Evolutionary conservation across 2,888 invertebrate species (phyloP).

Genomic region (Tetragonisca angustula): DNA sequence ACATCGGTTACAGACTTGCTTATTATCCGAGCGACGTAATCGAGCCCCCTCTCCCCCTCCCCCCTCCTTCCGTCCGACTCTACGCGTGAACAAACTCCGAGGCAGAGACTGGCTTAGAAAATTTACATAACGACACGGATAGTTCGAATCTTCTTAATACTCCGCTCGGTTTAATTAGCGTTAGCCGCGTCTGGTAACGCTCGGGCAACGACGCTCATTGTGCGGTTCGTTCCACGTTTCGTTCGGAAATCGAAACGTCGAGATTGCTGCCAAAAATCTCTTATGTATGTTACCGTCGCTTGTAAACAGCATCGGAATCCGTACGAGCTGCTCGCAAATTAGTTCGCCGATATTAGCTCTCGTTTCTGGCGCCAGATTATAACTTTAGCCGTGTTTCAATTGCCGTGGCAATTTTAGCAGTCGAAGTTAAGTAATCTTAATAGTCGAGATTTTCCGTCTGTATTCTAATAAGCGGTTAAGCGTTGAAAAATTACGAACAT

Average conservation of each 20-base stretch:
- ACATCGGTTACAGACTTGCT: slow-evolving; percentile 58
- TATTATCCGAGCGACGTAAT: slow-evolving; percentile 62
- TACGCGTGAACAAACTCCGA: slow-evolving; percentile 31
- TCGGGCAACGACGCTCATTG: neutral
- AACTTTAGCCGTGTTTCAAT: no score
- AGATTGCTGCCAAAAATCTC: neutral
- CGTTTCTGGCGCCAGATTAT: no score
- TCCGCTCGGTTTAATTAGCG: slow-evolving; percentile 37
- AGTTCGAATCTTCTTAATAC: slow-evolving; percentile 25
- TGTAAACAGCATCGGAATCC: neutral
- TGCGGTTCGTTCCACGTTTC: no score
- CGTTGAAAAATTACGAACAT: no score
- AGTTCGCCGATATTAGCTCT: no score
- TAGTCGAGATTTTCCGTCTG: no score
- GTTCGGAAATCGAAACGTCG: neutral
- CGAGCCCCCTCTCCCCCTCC: slow-evolving; percentile 6
- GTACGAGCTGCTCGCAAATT: neutral
- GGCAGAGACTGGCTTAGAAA: slow-evolving; percentile 27
- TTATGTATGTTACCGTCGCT: neutral
- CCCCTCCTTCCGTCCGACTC: neutral
- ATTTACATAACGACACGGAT: slow-evolving; percentile 48
- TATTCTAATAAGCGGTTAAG: no score
- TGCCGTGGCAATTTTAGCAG: no score
- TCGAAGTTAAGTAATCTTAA: no score
- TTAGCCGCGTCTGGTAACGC: neutral